Conservation (phyloP, 2,888 invertebrate genomes). For the Ctena decussata region DNA sequence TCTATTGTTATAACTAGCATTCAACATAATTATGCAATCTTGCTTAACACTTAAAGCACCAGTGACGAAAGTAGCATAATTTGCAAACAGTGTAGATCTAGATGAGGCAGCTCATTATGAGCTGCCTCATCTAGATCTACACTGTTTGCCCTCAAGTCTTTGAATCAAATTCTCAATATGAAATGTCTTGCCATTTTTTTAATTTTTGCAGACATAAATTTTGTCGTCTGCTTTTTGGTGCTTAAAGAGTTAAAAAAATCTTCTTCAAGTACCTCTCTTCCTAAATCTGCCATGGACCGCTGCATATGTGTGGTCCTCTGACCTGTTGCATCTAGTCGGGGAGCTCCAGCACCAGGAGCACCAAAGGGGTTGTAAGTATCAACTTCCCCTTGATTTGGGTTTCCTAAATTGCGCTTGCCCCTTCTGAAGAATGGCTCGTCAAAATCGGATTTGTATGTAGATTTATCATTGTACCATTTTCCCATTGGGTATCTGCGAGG, state of each 20-base stretch:
- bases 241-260: neutral
- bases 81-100: no score
- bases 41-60: no score
- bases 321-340: slow-evolving; percentile 29
- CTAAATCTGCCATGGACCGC: slow-evolving; percentile 39
- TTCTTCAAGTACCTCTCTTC: slow-evolving; percentile 34
- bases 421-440: slow-evolving; percentile 17
- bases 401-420: slow-evolving; percentile 27
- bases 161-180: no score
- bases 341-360: slow-evolving; percentile 47
- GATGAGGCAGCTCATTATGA: no score
- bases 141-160: no score
- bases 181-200: no score
- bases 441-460: slow-evolving; percentile 41
- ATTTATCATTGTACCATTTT: slow-evolving; percentile 20
- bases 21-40: no score
- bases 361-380: slow-evolving; percentile 37
- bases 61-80: no score
- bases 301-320: slow-evolving; percentile 48
- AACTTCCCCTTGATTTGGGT: slow-evolving; percentile 31
- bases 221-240: no score
- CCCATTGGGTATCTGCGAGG: slow-evolving; percentile 24
- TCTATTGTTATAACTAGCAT: no score
- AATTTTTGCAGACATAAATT: no score
- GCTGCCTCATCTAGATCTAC: no score